These are phyloP conservation scores for Amphipoea lucens DNA, from an alignment of 2,888 invertebrate species.

Conservation along the genomic window DNA sequence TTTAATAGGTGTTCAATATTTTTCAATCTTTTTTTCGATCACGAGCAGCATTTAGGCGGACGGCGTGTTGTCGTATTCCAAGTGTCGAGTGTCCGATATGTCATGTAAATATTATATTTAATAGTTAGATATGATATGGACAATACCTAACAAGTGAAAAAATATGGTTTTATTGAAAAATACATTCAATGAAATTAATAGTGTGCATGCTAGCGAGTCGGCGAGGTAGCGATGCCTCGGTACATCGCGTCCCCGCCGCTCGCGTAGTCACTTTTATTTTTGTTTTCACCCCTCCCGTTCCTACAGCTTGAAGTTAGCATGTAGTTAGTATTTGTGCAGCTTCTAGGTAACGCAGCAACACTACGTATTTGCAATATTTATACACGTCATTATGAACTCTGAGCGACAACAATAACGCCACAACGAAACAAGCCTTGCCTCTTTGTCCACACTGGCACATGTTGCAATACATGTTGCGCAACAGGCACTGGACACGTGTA, in stretches of 20 bases:
- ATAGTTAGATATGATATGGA: conserved; percentile 89
- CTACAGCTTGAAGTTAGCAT: conserved; percentile 79
- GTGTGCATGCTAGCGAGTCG: conserved; percentile 81
- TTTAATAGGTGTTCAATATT: conserved; percentile 89
- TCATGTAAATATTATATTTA: conserved; percentile 87
- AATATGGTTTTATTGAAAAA: conserved; percentile 88
- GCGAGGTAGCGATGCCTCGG: conserved; percentile 59
- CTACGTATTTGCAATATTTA: conserved; percentile 5
- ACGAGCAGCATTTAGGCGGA: conserved; percentile 83
- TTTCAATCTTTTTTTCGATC: conserved; percentile 80
- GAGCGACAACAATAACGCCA: neutral
- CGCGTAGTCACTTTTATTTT: conserved; percentile 81
- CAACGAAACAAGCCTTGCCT: neutral
- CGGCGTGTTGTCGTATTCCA: conserved; percentile 68
- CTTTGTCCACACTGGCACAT: neutral
- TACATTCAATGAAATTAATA: conserved; percentile 88
- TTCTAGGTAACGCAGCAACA: conserved; percentile 54
- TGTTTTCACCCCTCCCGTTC: conserved; percentile 69
- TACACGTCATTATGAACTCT: neutral
- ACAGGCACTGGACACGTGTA: neutral
- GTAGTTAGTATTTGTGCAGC: conserved; percentile 69
- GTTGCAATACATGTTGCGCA: neutral
- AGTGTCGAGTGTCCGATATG: conserved; percentile 69
- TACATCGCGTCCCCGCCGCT: conserved; percentile 62
- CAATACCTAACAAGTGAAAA: conserved; percentile 90